These are phyloP conservation scores for Andrena minutula DNA, from an alignment of 2,888 invertebrate species.

Conservation along the genomic window DNA sequence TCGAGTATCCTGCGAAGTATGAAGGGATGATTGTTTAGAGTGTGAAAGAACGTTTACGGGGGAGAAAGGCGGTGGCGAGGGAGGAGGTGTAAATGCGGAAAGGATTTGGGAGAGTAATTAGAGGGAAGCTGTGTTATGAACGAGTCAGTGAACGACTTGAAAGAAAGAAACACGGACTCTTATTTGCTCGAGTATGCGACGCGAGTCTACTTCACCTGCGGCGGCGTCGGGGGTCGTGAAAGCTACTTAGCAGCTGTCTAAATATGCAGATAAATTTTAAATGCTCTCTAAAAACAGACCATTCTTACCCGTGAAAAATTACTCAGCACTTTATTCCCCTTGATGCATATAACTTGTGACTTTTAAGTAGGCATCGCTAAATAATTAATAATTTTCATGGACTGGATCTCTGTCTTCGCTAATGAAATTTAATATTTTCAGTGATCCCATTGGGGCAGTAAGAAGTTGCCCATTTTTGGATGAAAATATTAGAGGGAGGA, in stretches of 20 bases:
- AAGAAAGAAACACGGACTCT: conserved; percentile 54
- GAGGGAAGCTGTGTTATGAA: conserved; percentile 55
- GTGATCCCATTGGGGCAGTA: background rate
- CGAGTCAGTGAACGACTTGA: conserved; percentile 59
- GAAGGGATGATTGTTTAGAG: conserved; percentile 21
- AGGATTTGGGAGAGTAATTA: conserved; percentile 59
- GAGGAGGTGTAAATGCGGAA: conserved; percentile 56
- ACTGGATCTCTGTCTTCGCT: background rate
- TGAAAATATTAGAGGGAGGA: background rate
- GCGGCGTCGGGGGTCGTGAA: background rate
- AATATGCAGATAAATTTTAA: background rate
- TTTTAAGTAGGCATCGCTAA: too few relatives aligned
- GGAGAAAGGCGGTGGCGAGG: conserved; percentile 20
- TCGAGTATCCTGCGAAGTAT: conserved; percentile 3
- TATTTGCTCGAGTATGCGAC: conserved; percentile 32
- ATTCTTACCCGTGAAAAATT: background rate
- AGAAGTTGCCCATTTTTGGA: background rate
- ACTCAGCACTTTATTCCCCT: too few relatives aligned
- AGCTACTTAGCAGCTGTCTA: background rate
- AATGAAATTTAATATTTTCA: background rate
- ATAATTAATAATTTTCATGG: too few relatives aligned
- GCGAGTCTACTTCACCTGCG: conserved; percentile 10
- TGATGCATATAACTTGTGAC: too few relatives aligned
- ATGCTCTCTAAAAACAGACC: background rate
- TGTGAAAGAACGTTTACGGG: conserved; percentile 22